Conservation (phyloP, 2,113 vertebrate species). For the Ctenomys sociabilis region DNA sequence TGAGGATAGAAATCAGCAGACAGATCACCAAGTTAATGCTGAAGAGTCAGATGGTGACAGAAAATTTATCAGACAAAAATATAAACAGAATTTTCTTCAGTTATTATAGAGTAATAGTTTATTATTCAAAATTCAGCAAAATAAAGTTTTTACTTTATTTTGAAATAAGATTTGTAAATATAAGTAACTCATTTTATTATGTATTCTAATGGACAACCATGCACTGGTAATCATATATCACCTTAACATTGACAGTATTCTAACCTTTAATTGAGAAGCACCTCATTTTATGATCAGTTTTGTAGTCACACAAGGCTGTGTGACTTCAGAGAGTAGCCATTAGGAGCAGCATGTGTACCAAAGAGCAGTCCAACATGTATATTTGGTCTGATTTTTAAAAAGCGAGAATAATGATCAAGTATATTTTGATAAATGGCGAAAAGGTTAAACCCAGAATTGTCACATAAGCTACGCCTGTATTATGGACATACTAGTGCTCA, state of each 20-base stretch:
- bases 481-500: background rate
- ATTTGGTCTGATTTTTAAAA: background rate
- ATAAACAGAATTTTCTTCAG: slow-evolving; percentile 41
- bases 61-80: background rate
- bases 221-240: background rate
- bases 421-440: background rate
- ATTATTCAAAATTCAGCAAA: background rate
- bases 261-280: background rate
- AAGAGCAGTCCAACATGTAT: background rate
- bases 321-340: background rate
- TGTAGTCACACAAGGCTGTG: background rate
- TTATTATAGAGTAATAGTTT: background rate
- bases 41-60: background rate
- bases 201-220: background rate
- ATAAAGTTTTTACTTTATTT: background rate
- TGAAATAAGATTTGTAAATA: background rate
- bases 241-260: background rate
- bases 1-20: background rate
- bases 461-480: background rate
- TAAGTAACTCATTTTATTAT: background rate
- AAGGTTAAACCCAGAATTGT: background rate
- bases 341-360: background rate
- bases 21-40: background rate
- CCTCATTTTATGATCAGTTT: background rate
- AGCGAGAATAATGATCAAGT: background rate